Conservation (phyloP, 2,888 invertebrate species). For the Mesorhabditis belari region DNA sequence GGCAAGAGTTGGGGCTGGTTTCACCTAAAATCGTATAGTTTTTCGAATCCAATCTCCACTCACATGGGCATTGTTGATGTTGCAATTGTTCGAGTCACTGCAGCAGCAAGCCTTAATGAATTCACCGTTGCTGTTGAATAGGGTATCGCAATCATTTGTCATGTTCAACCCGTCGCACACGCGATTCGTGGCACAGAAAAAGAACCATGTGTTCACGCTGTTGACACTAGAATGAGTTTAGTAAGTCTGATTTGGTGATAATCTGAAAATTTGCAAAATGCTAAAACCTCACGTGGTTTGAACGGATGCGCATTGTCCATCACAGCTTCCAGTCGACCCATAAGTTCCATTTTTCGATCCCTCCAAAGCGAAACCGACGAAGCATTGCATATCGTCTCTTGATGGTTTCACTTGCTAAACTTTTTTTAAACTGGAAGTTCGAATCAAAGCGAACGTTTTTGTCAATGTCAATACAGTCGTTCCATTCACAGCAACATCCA, state of each 20-base stretch:
- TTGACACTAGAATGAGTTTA: not conserved
- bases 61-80: not conserved
- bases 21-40: not conserved
- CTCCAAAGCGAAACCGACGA: not conserved
- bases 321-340: not conserved
- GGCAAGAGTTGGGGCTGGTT: not conserved
- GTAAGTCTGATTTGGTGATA: not conserved
- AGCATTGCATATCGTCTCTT: not conserved
- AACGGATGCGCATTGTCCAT: not conserved
- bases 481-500: not conserved
- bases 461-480: not conserved
- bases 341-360: not conserved
- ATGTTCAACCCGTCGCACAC: slow-evolving; percentile 17
- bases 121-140: slow-evolving; percentile 2
- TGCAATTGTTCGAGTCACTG: not conserved
- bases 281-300: not conserved
- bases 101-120: not conserved
- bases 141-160: slow-evolving; percentile 14
- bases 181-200: not conserved
- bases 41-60: not conserved
- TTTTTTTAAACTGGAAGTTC: not conserved
- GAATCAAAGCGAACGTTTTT: too few species aligned
- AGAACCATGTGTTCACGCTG: not conserved
- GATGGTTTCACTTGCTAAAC: not conserved
- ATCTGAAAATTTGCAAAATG: too few species aligned